Conservation (phyloP, 2,113 vertebrate species). For the Scomber japonicus region DNA sequence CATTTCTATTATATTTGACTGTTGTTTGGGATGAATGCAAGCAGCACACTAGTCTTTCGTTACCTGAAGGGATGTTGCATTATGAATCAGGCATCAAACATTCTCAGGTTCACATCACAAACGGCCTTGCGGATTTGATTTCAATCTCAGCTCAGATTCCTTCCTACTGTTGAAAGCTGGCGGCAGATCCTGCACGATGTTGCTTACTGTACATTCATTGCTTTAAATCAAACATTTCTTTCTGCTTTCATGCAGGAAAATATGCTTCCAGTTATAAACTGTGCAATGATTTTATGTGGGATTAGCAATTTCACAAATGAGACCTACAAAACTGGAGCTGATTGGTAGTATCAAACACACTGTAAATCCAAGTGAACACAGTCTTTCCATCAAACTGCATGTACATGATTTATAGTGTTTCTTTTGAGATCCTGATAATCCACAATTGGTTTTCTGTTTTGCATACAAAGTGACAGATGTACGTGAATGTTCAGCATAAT, state of each 20-base stretch:
- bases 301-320: constrained; percentile 31
- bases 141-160: constrained; percentile 57
- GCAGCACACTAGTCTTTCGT: constrained; percentile 1
- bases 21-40: constrained; percentile 46
- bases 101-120: constrained; percentile 54
- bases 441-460: constrained; percentile 41
- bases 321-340: neutral
- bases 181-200: constrained; percentile 23
- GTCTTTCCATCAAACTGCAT: neutral
- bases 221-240: constrained; percentile 27
- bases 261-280: neutral
- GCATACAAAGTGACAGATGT: constrained; percentile 45
- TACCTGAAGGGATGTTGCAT: constrained; percentile 60
- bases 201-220: constrained; percentile 22
- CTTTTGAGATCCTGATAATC: constrained; percentile 26
- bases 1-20: constrained; percentile 35
- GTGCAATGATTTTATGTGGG: neutral
- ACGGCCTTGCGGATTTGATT: constrained; percentile 58
- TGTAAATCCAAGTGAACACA: constrained; percentile 18
- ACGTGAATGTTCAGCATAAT: constrained; percentile 21
- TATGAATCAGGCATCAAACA: constrained; percentile 62
- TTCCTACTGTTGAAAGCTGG: constrained; percentile 19
- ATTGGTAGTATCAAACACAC: constrained; percentile 30
- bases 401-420: constrained; percentile 17
- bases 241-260: constrained; percentile 20